Evolutionary conservation across 35 echinoderm and acorn worm genomes (phyloP).

Genomic region (Hemicentrotus pulcherrimus): DNA sequence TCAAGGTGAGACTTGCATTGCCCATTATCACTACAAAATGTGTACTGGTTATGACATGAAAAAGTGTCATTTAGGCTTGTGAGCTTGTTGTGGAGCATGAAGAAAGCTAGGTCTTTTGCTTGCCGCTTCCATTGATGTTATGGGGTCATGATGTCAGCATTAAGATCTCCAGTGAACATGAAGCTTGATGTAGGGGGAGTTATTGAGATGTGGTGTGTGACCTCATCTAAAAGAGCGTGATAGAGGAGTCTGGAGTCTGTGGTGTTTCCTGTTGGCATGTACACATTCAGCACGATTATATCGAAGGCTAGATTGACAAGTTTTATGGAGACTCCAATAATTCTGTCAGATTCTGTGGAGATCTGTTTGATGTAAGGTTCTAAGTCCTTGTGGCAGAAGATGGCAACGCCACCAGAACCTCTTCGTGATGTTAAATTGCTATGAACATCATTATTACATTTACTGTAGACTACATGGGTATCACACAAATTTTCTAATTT

Average conservation of each 20-base stretch:
- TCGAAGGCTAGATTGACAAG: not conserved
- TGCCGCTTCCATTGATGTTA: not conserved
- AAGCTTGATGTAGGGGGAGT: not conserved
- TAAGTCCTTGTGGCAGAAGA: not conserved
- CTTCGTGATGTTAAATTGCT: not conserved
- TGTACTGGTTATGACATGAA: not conserved
- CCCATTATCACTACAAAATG: not conserved
- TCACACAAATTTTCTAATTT: not conserved
- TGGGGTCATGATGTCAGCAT: not conserved
- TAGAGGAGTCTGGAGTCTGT: not conserved
- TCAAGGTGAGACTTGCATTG: not conserved
- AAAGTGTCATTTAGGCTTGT: not conserved
- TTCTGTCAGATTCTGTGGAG: not conserved
- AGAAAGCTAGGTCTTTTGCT: not conserved
- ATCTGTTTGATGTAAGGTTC: not conserved
- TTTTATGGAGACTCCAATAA: not conserved
- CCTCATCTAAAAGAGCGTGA: not conserved
- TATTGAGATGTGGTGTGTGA: not conserved
- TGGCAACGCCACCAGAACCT: not conserved
- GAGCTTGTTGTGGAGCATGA: not conserved
- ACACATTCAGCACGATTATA: not conserved
- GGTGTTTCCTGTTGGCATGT: conserved; percentile 9
- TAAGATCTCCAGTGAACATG: not conserved
- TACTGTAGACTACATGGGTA: not conserved
- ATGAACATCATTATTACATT: not conserved